Conservation (phyloP, 2,113 vertebrate species). For the Notarius quadriscutis region DNA sequence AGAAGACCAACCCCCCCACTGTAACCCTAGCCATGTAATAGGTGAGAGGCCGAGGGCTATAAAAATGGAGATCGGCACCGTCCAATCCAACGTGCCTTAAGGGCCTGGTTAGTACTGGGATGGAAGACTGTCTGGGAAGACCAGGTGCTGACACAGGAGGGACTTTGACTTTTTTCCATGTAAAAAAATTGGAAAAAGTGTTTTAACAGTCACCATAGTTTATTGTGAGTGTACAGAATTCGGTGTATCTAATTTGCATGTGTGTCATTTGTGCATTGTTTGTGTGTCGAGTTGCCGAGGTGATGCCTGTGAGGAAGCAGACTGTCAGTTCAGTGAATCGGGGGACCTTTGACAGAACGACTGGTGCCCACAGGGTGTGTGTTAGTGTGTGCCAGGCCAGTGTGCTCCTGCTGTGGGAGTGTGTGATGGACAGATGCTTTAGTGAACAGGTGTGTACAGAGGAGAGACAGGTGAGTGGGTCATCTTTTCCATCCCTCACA, state of each 20-base stretch:
- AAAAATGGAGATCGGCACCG: too few relatives aligned
- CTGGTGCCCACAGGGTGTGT: constrained; percentile 25
- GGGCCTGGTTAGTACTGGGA: too few relatives aligned
- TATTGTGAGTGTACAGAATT: not conserved
- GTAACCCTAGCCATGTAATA: too few relatives aligned
- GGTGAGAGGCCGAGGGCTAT: too few relatives aligned
- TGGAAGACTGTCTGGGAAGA: too few relatives aligned
- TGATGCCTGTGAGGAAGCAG: not conserved
- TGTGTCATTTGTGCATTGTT: not conserved
- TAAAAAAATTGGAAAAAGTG: not conserved
- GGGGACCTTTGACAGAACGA: constrained; percentile 21
- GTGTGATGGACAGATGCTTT: constrained; percentile 39
- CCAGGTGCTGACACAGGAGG: too few relatives aligned
- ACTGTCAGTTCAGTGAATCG: constrained; percentile 8
- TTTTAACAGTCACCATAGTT: not conserved
- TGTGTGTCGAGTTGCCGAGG: not conserved
- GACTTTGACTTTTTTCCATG: too few relatives aligned
- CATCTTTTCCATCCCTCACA: not conserved
- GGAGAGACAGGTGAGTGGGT: constrained; percentile 41
- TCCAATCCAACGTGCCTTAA: too few relatives aligned
- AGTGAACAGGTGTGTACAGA: constrained; percentile 21
- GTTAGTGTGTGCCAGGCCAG: constrained; percentile 15
- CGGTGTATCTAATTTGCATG: constrained; percentile 19
- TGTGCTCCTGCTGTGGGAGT: constrained; percentile 13
- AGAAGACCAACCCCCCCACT: too few relatives aligned